Base-by-base conservation (phyloP, 2,888 invertebrate genomes). In the Parnassius orleans region DNA sequence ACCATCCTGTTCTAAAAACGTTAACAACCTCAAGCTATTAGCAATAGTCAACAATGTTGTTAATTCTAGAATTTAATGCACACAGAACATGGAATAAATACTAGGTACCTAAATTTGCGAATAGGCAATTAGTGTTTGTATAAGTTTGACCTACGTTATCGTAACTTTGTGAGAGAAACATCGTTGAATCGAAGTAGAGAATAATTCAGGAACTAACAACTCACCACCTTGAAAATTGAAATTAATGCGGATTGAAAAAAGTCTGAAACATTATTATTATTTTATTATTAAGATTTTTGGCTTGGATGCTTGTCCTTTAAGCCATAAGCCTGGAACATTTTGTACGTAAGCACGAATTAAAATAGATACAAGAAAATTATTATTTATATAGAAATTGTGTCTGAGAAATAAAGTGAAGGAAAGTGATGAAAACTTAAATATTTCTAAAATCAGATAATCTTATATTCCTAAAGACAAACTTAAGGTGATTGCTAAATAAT, bases 31-130 rank as follows among this genome's bases (percentile, higher is more conserved):
- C 90, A 91, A 90, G 91, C 91, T 90, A 90, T 88, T 90, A 91
- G 91, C 90, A 91, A 89, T 90, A 91, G 90, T 91, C 90, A 91
- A 91, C 91, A 91, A 91, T 91, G 87, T 86, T 89, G 90, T 86
- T 89, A 82, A 87, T 83, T 80, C 90, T 90, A 91, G 83, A 79
- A 86, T 82, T 83, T 79, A 84, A 86, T 87, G 85, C 90, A 90
- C 90, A 89, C 88, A 79, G 85, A 89, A 85, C 77, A 81, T 85
- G 83, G 78, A 83, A 54, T 63, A 48, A 53, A 78, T 75, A 79
- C 83, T 87, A 33, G 33, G 33, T 33, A 84, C 67, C 72, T 72
- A 72, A 75, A n/a, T 76, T 82, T 81, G 79, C 81, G 75, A 79
- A 78, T 79, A 85, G 82, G 80, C 79, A 71, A 79, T 75, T 73